Evolutionary conservation across 2,797 vertebrate genomes (phyloP), one percentile per base, ranked within the genome.

Genomic region (Enteromius unitaeniatus): DNA sequence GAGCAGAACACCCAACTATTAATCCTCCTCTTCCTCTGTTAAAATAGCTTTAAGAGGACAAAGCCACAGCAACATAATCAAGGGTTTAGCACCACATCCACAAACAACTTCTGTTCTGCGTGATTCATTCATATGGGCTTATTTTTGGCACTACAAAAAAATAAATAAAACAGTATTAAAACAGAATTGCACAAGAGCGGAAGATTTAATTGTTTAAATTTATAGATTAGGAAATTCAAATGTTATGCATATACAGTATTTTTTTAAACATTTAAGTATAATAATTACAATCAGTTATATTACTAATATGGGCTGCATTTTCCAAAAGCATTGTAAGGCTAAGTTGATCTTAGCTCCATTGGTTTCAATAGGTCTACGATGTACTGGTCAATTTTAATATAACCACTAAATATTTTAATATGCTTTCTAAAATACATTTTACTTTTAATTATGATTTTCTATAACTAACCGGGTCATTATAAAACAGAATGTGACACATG

Each of bases 11-110:
- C 37, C 21, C 19, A 60, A 31, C 51, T 47, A 78, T 83, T 76
- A 68, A 83, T 83, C 81, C 81, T 68, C 47, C 42, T 65, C 70
- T 55, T 83, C 81, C 67, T 67, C 45, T 67, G 72, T 75, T 68
- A 60, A 60, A 81, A 69, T 49, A 58, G 42, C 84, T 75, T 81
- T 67, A 81, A 62, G 78, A 60, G 13, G 40, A 72, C 34, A 75
- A 74, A 34, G 51, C 23, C 67, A 21, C 15, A 80, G 65, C 58
- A 64, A 64, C 76, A 78, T 64, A 47, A 78, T 78, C 76, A 64
- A 78, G 76, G 76, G 53, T 77, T 77, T 77, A 42, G 37, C n/a
- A 62, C 19, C 60, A 34, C 47, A 53, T 37, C n/a, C 31, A 78
- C 17, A 64, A 65, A 37, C 13, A n/a, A 79, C 64, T 40, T 40